Conservation (phyloP, 2,113 vertebrate genomes). For the Chitala chitala region DNA sequence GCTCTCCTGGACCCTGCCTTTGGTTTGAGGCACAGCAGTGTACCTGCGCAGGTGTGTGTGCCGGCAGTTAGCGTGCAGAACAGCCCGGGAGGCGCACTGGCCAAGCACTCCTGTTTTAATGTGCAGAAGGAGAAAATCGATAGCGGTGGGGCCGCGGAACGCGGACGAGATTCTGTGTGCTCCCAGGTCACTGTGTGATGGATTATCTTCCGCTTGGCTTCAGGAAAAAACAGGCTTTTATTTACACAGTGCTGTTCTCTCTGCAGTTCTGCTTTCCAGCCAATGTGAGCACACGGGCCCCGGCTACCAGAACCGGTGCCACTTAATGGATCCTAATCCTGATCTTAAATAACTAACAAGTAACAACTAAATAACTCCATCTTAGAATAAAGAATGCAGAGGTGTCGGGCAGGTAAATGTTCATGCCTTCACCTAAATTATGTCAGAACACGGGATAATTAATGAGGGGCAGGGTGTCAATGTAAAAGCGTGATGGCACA, state of each 20-base stretch:
- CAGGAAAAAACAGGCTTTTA: not conserved
- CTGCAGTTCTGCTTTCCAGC: not conserved
- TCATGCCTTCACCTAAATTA: not conserved
- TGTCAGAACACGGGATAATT: not conserved
- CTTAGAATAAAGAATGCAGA: not conserved
- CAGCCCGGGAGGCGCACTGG: not conserved
- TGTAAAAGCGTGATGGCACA: too few relatives aligned
- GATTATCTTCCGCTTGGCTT: not conserved
- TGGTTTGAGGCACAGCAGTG: not conserved
- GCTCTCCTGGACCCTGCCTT: not conserved
- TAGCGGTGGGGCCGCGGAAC: not conserved
- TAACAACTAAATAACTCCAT: not conserved
- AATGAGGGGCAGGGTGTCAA: not conserved
- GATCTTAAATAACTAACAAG: conserved; percentile 11
- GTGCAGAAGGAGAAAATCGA: not conserved
- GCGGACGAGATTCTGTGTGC: not conserved
- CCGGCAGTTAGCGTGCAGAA: not conserved
- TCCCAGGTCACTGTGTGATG: not conserved
- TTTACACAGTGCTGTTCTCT: not conserved
- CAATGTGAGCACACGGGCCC: not conserved
- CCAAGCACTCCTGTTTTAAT: not conserved
- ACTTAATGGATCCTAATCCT: not conserved
- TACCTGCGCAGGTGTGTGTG: too few relatives aligned
- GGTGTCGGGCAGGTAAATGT: not conserved
- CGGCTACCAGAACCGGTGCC: not conserved